These are phyloP conservation scores for Tuta absoluta DNA, from an alignment of 2,888 invertebrate genomes.

Conservation along the genomic window DNA sequence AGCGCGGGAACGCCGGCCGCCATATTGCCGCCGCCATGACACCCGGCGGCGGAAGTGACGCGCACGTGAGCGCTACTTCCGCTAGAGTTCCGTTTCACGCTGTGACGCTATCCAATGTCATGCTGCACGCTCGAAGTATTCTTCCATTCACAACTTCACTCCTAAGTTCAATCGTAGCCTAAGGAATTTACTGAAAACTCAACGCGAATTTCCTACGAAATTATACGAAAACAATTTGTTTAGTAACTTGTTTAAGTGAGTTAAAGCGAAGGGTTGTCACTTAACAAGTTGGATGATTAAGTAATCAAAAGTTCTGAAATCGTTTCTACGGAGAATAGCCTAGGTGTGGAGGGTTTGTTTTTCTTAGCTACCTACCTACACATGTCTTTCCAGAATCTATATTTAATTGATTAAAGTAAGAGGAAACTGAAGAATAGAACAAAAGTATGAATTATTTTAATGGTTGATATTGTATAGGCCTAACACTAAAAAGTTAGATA, in stretches of 20 bases:
- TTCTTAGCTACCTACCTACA: no score
- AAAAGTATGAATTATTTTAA: no score
- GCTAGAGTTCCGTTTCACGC: slow-evolving; percentile 73
- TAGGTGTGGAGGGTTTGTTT: neutral
- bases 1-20: slow-evolving; percentile 69
- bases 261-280: slow-evolving; percentile 15
- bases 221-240: slow-evolving; percentile 22
- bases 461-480: no score
- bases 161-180: slow-evolving; percentile 10
- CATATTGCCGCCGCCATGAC: slow-evolving; percentile 76
- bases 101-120: slow-evolving; percentile 76
- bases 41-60: slow-evolving; percentile 70
- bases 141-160: slow-evolving; percentile 12
- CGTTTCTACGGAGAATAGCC: neutral
- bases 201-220: slow-evolving; percentile 20
- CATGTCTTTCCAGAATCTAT: no score
- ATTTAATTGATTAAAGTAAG: no score
- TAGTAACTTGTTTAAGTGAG: slow-evolving; percentile 13
- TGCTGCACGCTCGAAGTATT: slow-evolving; percentile 50
- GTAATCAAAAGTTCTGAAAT: slow-evolving; percentile 9
- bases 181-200: slow-evolving; percentile 13
- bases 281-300: slow-evolving; percentile 5
- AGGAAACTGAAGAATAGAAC: no score
- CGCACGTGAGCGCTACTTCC: slow-evolving; percentile 77
- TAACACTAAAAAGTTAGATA: no score